These are phyloP conservation scores for Pediacus dermestoides DNA, from an alignment of 2,888 invertebrate species.

Conservation along the genomic window DNA sequence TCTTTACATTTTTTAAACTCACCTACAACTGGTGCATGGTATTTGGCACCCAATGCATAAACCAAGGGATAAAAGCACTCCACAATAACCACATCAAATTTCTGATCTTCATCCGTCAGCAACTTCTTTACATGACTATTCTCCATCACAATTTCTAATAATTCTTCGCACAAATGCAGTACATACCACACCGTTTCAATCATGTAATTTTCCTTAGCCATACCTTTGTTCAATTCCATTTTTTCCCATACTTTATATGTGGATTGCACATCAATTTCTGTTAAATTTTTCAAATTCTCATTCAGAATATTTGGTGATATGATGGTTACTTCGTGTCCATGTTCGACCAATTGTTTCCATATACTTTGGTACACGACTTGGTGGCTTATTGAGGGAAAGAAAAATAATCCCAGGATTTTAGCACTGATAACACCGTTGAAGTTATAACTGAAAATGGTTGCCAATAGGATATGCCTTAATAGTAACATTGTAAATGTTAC, in stretches of 20 bases:
- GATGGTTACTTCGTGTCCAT: conserved; percentile 29
- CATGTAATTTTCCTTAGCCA: conserved; percentile 29
- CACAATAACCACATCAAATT: conserved; percentile 35
- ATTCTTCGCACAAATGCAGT: conserved; percentile 28
- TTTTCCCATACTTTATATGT: too few relatives aligned
- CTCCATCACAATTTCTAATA: conserved; percentile 25
- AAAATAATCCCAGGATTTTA: conserved; percentile 14
- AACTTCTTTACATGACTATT: conserved; percentile 31
- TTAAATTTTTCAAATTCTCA: conserved; percentile 28
- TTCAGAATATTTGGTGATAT: conserved; percentile 29
- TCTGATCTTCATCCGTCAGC: conserved; percentile 23
- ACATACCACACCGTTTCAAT: conserved; percentile 30
- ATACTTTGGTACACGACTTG: conserved; percentile 27
- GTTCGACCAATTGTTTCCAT: conserved; percentile 30
- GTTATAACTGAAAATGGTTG: too few relatives aligned
- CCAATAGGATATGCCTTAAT: too few relatives aligned
- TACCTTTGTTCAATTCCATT: conserved; percentile 35
- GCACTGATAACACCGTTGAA: too few relatives aligned
- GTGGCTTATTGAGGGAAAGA: conserved; percentile 20
- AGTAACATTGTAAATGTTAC: too few relatives aligned
- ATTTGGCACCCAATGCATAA: conserved; percentile 29
- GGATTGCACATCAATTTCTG: conserved; percentile 28
- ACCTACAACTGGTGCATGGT: conserved; percentile 30
- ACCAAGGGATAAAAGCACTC: conserved; percentile 34
- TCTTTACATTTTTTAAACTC: too few relatives aligned